phyloP scores from a whole-genome alignment of 2,797 vertebrate species.

The Lagocephalus sceleratus region DNA sequence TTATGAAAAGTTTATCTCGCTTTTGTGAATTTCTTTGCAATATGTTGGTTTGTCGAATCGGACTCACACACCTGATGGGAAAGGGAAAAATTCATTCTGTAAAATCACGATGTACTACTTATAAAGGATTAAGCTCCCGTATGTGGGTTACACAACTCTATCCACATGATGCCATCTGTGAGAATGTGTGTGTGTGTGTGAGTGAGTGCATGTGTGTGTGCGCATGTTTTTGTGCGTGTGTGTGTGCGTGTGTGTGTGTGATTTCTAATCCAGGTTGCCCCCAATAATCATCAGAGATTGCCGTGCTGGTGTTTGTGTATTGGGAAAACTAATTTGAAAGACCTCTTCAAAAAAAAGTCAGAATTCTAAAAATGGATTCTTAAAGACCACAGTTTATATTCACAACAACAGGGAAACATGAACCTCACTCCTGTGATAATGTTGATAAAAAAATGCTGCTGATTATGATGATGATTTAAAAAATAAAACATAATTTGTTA shows the following conservation, averaged over 20 bases:
- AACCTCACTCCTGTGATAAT: too few relatives aligned
- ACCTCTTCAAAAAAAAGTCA: conserved; percentile 1
- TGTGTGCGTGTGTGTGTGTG: conserved; percentile 15
- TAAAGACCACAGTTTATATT: too few relatives aligned
- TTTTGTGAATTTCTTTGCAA: background rate
- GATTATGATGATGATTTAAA: too few relatives aligned
- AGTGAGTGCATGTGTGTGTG: conserved; percentile 14
- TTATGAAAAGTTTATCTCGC: background rate
- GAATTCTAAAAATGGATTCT: background rate
- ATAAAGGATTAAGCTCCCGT: conserved; percentile 56
- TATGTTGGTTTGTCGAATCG: too few relatives aligned
- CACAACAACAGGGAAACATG: too few relatives aligned
- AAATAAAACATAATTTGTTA: too few relatives aligned
- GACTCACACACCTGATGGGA: too few relatives aligned
- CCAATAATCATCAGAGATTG: conserved; percentile 5
- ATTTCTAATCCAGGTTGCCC: conserved; percentile 47
- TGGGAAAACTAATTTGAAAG: background rate
- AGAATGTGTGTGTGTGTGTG: conserved; percentile 25
- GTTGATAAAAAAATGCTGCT: too few relatives aligned
- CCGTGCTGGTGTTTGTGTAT: conserved; percentile 12
- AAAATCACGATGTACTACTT: conserved; percentile 27
- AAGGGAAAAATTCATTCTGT: background rate
- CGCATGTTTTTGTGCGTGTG: conserved; percentile 14
- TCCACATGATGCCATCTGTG: conserved; percentile 68
- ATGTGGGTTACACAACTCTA: conserved; percentile 59